phyloP scores from a whole-genome alignment of 2,113 vertebrate genomes.

The Neogobius melanostomus region DNA sequence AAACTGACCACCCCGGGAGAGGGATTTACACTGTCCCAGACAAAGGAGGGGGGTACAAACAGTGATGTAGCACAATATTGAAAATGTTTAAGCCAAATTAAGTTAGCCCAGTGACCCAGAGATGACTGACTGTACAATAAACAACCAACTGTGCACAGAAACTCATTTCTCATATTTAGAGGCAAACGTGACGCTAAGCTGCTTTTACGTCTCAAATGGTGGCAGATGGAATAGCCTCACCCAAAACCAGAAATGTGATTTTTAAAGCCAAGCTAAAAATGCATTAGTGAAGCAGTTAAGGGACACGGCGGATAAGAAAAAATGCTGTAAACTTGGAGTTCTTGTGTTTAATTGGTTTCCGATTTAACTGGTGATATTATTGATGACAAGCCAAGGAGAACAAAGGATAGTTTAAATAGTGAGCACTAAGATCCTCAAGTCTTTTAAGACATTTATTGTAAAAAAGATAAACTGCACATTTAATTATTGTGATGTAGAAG shows the following conservation, averaged over 20 bases:
- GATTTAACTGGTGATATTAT: background rate
- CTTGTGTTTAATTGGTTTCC: background rate
- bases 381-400: background rate
- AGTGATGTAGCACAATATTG: slow-evolving; percentile 18
- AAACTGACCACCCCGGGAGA: slow-evolving; percentile 77
- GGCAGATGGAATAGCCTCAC: background rate
- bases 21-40: slow-evolving; percentile 63
- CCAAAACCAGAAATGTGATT: background rate
- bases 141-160: background rate
- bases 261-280: background rate
- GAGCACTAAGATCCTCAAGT: too few relatives aligned
- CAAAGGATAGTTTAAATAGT: background rate
- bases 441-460: too few relatives aligned
- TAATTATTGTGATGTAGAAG: too few relatives aligned
- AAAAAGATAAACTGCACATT: too few relatives aligned
- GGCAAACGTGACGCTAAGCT: background rate
- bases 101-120: slow-evolving; percentile 27
- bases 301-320: background rate
- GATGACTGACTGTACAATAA: slow-evolving; percentile 38
- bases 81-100: slow-evolving; percentile 18
- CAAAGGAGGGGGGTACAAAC: slow-evolving; percentile 18
- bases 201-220: background rate
- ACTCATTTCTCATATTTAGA: background rate
- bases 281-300: background rate
- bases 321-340: background rate